Conservation (phyloP, 2,888 invertebrate species). For the Pachliopta kotzebuea region DNA sequence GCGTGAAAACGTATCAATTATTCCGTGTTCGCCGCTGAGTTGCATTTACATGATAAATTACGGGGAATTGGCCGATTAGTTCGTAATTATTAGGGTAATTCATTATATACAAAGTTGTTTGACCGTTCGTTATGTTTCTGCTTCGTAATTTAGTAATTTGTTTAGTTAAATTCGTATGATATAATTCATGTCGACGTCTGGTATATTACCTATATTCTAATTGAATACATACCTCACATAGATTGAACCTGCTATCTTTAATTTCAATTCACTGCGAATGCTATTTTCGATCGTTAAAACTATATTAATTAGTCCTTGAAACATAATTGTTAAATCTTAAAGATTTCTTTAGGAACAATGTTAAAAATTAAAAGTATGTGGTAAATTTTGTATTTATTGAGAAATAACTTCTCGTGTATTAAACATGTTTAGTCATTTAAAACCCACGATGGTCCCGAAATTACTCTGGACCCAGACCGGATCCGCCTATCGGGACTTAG, state of each 20-base stretch:
- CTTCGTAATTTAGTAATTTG: not conserved
- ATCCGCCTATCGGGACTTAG: slow-evolving; percentile 10
- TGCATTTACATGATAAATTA: slow-evolving; percentile 28
- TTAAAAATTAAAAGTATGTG: not conserved
- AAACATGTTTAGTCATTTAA: slow-evolving; percentile 14
- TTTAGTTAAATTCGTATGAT: slow-evolving; percentile 3
- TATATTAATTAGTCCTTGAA: no score
- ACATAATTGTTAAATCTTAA: not conserved
- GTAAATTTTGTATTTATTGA: not conserved
- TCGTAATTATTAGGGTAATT: slow-evolving; percentile 20
- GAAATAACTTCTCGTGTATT: slow-evolving; percentile 11
- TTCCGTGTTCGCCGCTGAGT: slow-evolving; percentile 21
- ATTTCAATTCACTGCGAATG: not conserved
- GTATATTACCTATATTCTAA: not conserved
- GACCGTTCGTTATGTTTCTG: slow-evolving; percentile 1
- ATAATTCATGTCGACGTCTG: not conserved
- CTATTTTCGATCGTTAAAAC: no score
- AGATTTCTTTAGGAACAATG: not conserved
- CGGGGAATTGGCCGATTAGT: slow-evolving; percentile 22
- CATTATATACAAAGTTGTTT: slow-evolving; percentile 16
- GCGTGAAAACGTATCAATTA: slow-evolving; percentile 27
- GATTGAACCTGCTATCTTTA: not conserved
- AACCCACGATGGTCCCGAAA: slow-evolving; percentile 7
- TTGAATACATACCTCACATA: not conserved
- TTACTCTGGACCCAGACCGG: slow-evolving; percentile 8